These are phyloP conservation scores for Melieria crassipennis DNA, from an alignment of 2,888 invertebrate genomes.

Conservation along the genomic window DNA sequence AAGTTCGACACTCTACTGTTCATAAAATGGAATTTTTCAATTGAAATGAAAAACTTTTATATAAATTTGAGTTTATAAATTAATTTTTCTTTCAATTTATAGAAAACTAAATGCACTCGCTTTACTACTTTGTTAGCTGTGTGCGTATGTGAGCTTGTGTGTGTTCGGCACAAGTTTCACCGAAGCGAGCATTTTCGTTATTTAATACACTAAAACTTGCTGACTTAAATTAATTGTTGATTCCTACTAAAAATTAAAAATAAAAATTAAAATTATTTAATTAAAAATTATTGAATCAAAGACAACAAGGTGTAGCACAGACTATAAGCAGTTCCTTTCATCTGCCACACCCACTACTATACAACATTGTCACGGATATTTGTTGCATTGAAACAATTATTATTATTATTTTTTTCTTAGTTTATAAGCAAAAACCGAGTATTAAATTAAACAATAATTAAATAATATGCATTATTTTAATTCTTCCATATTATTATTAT, in stretches of 20 bases:
- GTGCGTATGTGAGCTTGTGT: not conserved
- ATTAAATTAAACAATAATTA: conserved; percentile 22
- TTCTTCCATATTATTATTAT: conserved; percentile 8
- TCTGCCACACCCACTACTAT: conserved; percentile 27
- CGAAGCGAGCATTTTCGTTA: not conserved
- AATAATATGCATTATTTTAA: not conserved
- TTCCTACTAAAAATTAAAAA: conserved; percentile 35
- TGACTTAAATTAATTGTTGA: conserved; percentile 3
- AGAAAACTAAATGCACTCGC: too few relatives aligned
- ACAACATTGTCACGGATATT: not conserved
- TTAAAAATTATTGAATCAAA: too few relatives aligned
- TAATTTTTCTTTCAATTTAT: too few relatives aligned
- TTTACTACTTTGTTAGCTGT: too few relatives aligned
- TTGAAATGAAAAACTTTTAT: not conserved
- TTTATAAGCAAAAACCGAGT: conserved; percentile 28
- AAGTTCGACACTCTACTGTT: conserved; percentile 43
- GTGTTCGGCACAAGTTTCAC: conserved; percentile 14
- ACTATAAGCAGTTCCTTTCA: conserved; percentile 32
- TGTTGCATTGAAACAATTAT: not conserved
- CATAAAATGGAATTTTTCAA: conserved; percentile 7
- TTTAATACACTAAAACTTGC: not conserved
- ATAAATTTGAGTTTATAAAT: not conserved
- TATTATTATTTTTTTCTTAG: conserved; percentile 11
- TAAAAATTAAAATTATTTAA: not conserved
- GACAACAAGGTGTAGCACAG: conserved; percentile 15